phyloP scores from a whole-genome alignment of 2,797 vertebrate genomes.

The Pangasius djambal region DNA sequence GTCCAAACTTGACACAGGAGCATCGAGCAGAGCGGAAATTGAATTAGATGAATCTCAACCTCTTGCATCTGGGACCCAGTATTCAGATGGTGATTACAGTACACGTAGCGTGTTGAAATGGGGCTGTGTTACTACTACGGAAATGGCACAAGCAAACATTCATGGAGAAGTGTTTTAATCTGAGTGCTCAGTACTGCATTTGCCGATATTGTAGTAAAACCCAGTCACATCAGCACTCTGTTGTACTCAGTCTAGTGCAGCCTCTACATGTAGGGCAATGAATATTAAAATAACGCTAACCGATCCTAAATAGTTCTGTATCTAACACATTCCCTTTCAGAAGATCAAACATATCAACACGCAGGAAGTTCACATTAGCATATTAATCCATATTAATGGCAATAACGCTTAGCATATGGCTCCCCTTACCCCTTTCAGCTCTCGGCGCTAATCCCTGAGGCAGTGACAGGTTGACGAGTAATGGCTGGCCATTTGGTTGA shows the following conservation, averaged over 20 bases:
- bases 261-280: background rate
- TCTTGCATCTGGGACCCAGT: background rate
- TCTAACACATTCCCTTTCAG: background rate
- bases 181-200: background rate
- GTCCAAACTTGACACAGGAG: background rate
- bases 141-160: background rate
- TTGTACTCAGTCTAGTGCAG: background rate
- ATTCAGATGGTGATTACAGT: background rate
- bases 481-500: background rate
- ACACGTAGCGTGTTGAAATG: background rate
- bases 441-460: background rate
- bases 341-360: background rate
- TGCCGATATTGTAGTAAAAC: background rate
- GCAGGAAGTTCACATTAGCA: slow-evolving; percentile 21
- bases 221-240: background rate
- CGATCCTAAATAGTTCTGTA: background rate
- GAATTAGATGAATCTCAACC: background rate
- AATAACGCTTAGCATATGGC: background rate
- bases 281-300: background rate
- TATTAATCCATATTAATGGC: slow-evolving; percentile 28
- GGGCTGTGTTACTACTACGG: background rate
- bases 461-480: slow-evolving; percentile 6
- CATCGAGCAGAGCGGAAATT: background rate
- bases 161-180: background rate
- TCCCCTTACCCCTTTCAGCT: background rate